Percentiles rank a stretch among this genome's conserved stretches.
Conservation (phyloP, 2,797 vertebrate genomes). For the Catostomus latipinnis region DNA sequence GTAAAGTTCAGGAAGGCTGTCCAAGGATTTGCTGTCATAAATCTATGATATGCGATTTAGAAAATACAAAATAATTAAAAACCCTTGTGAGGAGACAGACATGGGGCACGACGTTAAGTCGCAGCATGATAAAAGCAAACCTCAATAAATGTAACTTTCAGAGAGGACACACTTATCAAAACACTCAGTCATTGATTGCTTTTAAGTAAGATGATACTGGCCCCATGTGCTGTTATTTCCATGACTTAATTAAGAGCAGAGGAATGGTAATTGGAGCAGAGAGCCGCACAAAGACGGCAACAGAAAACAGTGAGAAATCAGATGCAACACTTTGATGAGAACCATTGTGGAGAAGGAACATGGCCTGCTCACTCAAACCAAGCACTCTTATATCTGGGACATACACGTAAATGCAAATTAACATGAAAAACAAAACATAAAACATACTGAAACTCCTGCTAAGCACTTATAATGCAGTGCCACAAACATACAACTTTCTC, state of each 20-base stretch:
- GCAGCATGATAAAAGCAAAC: slow-evolving; percentile 19
- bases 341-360: slow-evolving; percentile 34
- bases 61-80: neutral
- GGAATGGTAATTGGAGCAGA: slow-evolving; percentile 63
- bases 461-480: slow-evolving; percentile 54
- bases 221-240: slow-evolving; percentile 38
- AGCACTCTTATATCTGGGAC: slow-evolving; percentile 20
- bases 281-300: slow-evolving; percentile 60
- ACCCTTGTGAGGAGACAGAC: too few relatives aligned
- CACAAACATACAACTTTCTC: slow-evolving; percentile 72
- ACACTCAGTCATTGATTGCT: slow-evolving; percentile 34
- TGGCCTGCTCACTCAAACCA: slow-evolving; percentile 27
- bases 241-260: slow-evolving; percentile 64
- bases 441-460: slow-evolving; percentile 62
- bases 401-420: slow-evolving; percentile 16
- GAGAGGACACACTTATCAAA: slow-evolving; percentile 26
- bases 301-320: slow-evolving; percentile 52
- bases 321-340: slow-evolving; percentile 40
- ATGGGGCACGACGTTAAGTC: slow-evolving; percentile 24
- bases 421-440: slow-evolving; percentile 56
- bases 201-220: slow-evolving; percentile 32
- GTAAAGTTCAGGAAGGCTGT: too few relatives aligned
- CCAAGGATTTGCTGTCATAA: neutral
- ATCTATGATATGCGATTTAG: slow-evolving; percentile 6
- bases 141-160: slow-evolving; percentile 22